Percentiles rank a stretch among this genome's conserved stretches.
Evolutionary conservation across 2,888 invertebrate species (phyloP).

Genomic region (Papilio elwesi): DNA sequence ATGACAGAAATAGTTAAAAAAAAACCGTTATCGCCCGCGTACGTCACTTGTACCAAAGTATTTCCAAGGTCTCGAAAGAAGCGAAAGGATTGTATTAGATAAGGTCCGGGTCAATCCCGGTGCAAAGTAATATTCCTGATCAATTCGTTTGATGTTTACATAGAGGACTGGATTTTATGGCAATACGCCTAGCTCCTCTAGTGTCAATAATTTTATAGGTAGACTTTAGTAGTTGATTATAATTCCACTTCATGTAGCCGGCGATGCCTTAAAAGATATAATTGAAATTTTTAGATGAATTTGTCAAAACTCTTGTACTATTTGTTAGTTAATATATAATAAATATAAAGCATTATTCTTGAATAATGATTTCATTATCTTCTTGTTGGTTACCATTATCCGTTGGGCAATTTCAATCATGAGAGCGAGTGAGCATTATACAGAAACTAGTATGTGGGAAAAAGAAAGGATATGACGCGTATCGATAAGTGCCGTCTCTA

Average conservation of each 20-base stretch:
- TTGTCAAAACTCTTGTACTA: background rate
- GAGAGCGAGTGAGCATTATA: too few relatives aligned
- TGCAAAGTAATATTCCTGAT: slow-evolving; percentile 26
- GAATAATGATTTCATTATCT: too few relatives aligned
- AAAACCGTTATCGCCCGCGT: background rate
- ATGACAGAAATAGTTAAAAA: background rate
- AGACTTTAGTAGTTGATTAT: too few relatives aligned
- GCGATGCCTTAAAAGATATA: background rate
- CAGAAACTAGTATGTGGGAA: too few relatives aligned
- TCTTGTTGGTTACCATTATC: too few relatives aligned
- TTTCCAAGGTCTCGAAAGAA: slow-evolving; percentile 21
- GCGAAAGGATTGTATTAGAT: slow-evolving; percentile 24
- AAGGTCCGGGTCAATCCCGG: slow-evolving; percentile 22
- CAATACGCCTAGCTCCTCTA: background rate
- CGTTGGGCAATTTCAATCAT: too few relatives aligned
- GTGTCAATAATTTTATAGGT: background rate
- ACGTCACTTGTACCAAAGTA: slow-evolving; percentile 5
- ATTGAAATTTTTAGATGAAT: too few relatives aligned
- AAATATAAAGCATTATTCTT: too few relatives aligned
- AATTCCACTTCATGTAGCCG: too few relatives aligned
- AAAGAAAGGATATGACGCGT: too few relatives aligned
- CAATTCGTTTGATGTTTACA: background rate
- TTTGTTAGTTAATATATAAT: too few relatives aligned
- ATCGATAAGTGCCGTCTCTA: too few relatives aligned
- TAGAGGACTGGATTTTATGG: slow-evolving; percentile 13